Evolutionary conservation across 2,113 vertebrate genomes (phyloP).

Genomic region (Rostratula benghalensis): DNA sequence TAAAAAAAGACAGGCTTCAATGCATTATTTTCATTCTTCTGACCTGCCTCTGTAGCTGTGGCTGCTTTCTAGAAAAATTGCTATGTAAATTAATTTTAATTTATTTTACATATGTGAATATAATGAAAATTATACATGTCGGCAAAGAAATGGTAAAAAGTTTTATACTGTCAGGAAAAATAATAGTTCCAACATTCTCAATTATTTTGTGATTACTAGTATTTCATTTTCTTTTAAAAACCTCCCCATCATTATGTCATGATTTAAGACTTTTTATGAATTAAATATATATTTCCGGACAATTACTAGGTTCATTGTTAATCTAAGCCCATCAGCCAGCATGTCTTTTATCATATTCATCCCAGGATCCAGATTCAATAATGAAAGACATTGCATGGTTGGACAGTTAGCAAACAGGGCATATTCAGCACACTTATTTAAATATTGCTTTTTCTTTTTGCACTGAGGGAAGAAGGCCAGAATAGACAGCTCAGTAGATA

Average conservation of each 20-base stretch:
- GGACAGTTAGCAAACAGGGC: slow-evolving; percentile 46
- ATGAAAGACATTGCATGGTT: slow-evolving; percentile 47
- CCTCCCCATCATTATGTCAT: slow-evolving; percentile 51
- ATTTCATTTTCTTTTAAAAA: slow-evolving; percentile 69
- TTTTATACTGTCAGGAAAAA: slow-evolving; percentile 66
- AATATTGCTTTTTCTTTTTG: neutral
- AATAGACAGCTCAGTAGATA: neutral
- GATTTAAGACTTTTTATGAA: slow-evolving; percentile 71
- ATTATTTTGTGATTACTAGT: slow-evolving; percentile 66
- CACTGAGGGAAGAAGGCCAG: neutral
- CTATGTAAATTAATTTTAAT: slow-evolving; percentile 36
- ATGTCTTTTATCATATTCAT: slow-evolving; percentile 44
- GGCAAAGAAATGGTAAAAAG: slow-evolving; percentile 32
- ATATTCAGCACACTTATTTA: slow-evolving; percentile 12
- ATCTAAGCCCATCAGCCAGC: slow-evolving; percentile 58
- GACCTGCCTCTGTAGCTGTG: neutral
- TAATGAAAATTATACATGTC: slow-evolving; percentile 19
- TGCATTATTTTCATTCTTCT: neutral
- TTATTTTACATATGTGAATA: slow-evolving; percentile 15
- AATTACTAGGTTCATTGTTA: slow-evolving; percentile 70
- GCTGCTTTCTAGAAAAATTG: slow-evolving; percentile 29
- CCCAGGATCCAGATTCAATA: slow-evolving; percentile 27
- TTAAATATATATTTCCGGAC: slow-evolving; percentile 71
- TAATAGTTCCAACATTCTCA: slow-evolving; percentile 64
- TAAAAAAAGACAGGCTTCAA: neutral